Conservation (phyloP, 2,888 invertebrate genomes). For the Drosophila subquinaria region DNA sequence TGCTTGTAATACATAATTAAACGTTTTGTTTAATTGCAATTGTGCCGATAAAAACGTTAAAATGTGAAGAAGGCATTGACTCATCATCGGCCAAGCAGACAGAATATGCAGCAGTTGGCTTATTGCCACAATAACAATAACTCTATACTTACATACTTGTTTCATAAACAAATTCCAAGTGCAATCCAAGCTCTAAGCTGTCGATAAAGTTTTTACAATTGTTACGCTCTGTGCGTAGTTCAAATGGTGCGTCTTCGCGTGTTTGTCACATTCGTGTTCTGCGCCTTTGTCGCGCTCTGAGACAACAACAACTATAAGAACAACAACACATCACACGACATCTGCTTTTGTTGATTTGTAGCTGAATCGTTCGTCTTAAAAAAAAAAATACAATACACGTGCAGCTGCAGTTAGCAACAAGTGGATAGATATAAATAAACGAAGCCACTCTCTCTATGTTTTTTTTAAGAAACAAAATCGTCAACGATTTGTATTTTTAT, state of each 20-base stretch:
- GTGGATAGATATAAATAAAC: slow-evolving; percentile 48
- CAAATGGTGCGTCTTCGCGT: slow-evolving; percentile 22
- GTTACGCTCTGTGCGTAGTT: slow-evolving; percentile 40
- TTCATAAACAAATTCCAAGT: slow-evolving; percentile 46
- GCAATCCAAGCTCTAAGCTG: slow-evolving; percentile 31
- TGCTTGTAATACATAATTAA: background rate
- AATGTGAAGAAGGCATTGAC: background rate
- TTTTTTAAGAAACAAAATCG: slow-evolving; percentile 26
- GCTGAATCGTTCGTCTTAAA: slow-evolving; percentile 59
- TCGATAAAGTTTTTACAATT: slow-evolving; percentile 27
- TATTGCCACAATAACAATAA: slow-evolving; percentile 37
- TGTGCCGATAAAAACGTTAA: background rate
- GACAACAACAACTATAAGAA: slow-evolving; percentile 22
- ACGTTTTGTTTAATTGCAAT: background rate
- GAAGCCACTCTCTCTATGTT: slow-evolving; percentile 6
- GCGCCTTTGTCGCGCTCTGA: slow-evolving; percentile 36
- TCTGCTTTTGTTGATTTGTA: slow-evolving; percentile 73
- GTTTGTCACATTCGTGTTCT: slow-evolving; percentile 33
- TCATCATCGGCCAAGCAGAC: slow-evolving; percentile 21
- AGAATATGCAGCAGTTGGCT: slow-evolving; percentile 41
- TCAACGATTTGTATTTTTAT: slow-evolving; percentile 3
- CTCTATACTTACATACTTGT: slow-evolving; percentile 1
- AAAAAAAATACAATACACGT: slow-evolving; percentile 52
- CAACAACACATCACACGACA: slow-evolving; percentile 38
- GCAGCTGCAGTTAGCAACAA: slow-evolving; percentile 78